Conservation (phyloP, 1,140 invertebrate genomes). For the Rhopalosiphum maidis region DNA sequence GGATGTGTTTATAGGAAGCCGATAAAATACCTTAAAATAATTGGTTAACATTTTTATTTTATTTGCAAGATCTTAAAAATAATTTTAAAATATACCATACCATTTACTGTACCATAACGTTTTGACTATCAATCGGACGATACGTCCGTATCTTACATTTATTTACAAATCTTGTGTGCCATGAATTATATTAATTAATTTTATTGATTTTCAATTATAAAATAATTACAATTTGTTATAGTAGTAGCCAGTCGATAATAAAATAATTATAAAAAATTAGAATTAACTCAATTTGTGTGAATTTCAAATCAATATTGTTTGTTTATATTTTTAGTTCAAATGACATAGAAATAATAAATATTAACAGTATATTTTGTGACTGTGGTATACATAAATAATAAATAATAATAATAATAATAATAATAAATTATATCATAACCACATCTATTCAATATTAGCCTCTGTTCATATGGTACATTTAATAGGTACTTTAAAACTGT, state of each 20-base stretch:
- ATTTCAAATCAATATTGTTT: neutral
- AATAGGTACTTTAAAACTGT: neutral
- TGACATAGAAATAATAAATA: neutral
- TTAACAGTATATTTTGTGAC: neutral
- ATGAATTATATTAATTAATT: no score
- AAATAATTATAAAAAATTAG: neutral
- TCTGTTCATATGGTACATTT: neutral
- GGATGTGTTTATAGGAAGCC: no score
- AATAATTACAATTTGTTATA: neutral
- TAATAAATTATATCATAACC: neutral
- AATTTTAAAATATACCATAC: no score
- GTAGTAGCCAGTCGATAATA: neutral
- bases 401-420: neutral
- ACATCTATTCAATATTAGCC: neutral
- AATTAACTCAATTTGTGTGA: neutral
- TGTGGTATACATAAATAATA: neutral
- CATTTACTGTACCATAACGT: no score
- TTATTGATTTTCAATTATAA: neutral
- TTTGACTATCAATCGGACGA: no score
- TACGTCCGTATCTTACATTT: no score
- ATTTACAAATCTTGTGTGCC: no score
- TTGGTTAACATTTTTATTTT: no score
- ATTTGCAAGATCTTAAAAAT: no score
- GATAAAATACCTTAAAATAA: no score
- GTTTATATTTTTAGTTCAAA: neutral